Base-by-base conservation (phyloP, 1,140 invertebrate species). In the Drosophila murphyi region DNA sequence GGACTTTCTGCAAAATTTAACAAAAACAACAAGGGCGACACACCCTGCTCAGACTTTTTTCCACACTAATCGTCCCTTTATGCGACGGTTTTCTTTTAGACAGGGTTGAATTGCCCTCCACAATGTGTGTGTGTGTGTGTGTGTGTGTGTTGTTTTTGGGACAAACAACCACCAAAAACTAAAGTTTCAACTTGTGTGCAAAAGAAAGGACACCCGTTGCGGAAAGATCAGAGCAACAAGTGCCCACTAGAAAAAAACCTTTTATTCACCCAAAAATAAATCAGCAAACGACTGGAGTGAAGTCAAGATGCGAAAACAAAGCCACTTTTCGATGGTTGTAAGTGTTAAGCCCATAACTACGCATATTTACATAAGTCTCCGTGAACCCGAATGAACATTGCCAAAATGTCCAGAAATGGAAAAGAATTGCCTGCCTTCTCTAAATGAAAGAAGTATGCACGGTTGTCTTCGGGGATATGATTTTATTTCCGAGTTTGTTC, bases 1-100 rank as follows among this genome's bases (percentile, higher is more conserved):
- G 78, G 80, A 85, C 86, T 89, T 89, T 89, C 85, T 89, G 85
- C 85, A 81, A 89, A 89, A 89, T 89, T 89, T 89, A 89, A 89
- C 85, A 89, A 89, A 89, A 89, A 86, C 85, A 89, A 89, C 86
- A 89, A 90, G 81, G 81, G 67, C 55, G 54, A 73, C 69, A 60
- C 69, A 72, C 74, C 61, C 70, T 45, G 50, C 55, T 72, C 54
- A 57, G 31, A 67, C 52, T 69, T 76, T 80, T 85, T 89, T 76
- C 64, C 54, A 59, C 70, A 78, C 82, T 86, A 86, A 86, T 86
- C 82, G 82, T 80, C 82, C 82, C 78, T 78, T 86, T 73, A 80
- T 78, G 80, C 81, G 77, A 78, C 69, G 85, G 80, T 80, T 85
- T 89, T 89, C 69, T 64, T 67, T 67, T 75, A 52, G 37, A 47